These are phyloP conservation scores for Ascidia mentula DNA, from an alignment of 23 tunicate genomes.

Conservation along the genomic window DNA sequence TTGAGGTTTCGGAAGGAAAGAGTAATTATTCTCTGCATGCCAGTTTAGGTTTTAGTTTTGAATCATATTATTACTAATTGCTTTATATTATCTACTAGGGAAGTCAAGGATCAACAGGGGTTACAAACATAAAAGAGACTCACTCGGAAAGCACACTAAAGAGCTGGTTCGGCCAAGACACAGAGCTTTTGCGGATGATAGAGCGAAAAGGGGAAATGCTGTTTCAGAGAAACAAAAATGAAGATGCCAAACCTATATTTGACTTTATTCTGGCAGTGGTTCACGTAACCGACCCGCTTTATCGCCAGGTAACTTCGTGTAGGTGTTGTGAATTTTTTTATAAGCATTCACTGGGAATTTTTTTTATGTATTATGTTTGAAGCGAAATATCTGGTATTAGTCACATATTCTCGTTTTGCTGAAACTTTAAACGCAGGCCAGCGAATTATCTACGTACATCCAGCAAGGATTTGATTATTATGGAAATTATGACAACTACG, in stretches of 20 bases:
- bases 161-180: constrained; percentile 22
- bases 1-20: too few species aligned
- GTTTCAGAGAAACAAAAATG: constrained; percentile 45
- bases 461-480: constrained; percentile 17
- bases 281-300: background rate
- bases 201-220: constrained; percentile 35
- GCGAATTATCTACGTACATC: background rate
- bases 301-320: constrained; percentile 37
- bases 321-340: too few species aligned
- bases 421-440: background rate
- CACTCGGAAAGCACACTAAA: background rate
- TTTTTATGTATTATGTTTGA: too few species aligned
- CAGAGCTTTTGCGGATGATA: constrained; percentile 12
- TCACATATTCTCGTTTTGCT: too few species aligned
- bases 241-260: constrained; percentile 18
- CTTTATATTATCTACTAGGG: background rate
- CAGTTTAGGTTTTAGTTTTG: too few species aligned
- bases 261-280: constrained; percentile 32
- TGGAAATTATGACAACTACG: background rate
- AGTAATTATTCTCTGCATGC: too few species aligned
- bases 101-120: background rate
- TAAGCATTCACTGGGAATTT: too few species aligned
- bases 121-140: too few species aligned
- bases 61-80: too few species aligned
- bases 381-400: too few species aligned